Percentiles rank a stretch among this genome's conserved stretches.
Evolutionary conservation across 2,797 vertebrate species (phyloP).

Genomic region (Naso thynnoides): DNA sequence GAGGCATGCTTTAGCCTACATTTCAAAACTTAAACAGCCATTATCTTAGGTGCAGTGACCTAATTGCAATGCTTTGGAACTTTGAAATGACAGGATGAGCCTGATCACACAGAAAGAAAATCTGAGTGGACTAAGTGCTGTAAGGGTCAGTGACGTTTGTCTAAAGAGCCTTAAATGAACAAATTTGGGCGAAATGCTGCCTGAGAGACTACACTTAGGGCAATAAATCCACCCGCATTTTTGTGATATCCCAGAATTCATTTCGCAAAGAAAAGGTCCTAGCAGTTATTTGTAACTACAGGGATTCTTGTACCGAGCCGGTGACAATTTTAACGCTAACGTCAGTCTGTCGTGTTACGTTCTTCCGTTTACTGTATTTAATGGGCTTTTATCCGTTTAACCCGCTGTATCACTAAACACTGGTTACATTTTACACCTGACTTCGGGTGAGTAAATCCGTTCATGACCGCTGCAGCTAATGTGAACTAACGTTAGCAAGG

Average conservation of each 20-base stretch:
- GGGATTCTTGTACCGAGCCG: constrained; percentile 42
- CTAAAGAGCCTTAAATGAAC: no score
- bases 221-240: fast-evolving
- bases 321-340: constrained; percentile 27
- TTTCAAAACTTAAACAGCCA: no score
- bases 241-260: constrained; percentile 74
- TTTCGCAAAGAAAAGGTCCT: constrained; percentile 69
- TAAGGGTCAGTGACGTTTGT: no score
- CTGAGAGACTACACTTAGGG: constrained; percentile 56
- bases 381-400: constrained; percentile 37
- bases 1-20: no score
- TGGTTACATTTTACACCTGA: constrained; percentile 16
- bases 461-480: constrained; percentile 55
- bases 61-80: background rate
- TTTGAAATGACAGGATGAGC: background rate
- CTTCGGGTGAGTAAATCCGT: constrained; percentile 69
- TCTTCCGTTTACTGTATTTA: constrained; percentile 25
- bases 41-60: no score
- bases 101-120: background rate
- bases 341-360: background rate
- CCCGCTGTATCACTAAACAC: background rate
- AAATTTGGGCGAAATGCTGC: background rate
- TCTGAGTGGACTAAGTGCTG: no score
- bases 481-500: constrained; percentile 57
- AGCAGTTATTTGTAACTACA: constrained; percentile 58